Evolutionary conservation across 2,113 vertebrate genomes (phyloP), one percentile per base, ranked within the genome.

Genomic region (Glaucidium brasilianum): DNA sequence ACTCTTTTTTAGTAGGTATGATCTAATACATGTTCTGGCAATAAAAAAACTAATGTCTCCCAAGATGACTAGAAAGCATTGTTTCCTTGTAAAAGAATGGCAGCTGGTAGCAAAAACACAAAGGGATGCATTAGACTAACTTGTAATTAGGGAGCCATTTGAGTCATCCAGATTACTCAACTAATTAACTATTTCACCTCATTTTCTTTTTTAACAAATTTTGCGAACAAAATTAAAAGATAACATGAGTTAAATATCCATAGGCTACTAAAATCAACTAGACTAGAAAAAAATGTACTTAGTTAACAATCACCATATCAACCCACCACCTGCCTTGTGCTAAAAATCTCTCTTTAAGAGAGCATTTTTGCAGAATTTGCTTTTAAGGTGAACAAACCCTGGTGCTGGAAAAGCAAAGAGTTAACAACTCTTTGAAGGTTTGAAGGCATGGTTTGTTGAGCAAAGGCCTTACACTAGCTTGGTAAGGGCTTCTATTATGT

Each of bases 11-110:
- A 80, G 45, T 71, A 74, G 55, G 29, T 91, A 74, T 88, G 81
- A 91, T 92, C 79, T 94, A 82, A 58, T 95, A 68, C 6, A 21
- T 75, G 39, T 92, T 93, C 89, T 95, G 92, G 69, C 64, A 88
- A 43, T 69, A 58, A 85, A 89, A 89, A 95, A 62, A 6, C 37
- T 58, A 35, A n/a, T 79, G 43, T 88, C 59, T 90, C 78, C 59
- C 77, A 93, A 71, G 62, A 47, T 76, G 55, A 79, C 35, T 49
- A 35, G 45, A 41, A 82, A 76, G 29, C 66, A 74, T 37, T 85
- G 34, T 92, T 94, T 82, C 45, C 22, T 66, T 73, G 37, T 73
- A 22, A 73, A 91, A 88, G 77, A 92, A 79, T 82, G 45, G 53
- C 59, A 73, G n/a, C 69, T 76, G 72, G 66, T 94, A 90, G 80